A percentile compares a stretch with the other conserved stretches of the same genome.
phyloP scores from a whole-genome alignment of 2,888 invertebrate species.

The Nudaria mundana region DNA sequence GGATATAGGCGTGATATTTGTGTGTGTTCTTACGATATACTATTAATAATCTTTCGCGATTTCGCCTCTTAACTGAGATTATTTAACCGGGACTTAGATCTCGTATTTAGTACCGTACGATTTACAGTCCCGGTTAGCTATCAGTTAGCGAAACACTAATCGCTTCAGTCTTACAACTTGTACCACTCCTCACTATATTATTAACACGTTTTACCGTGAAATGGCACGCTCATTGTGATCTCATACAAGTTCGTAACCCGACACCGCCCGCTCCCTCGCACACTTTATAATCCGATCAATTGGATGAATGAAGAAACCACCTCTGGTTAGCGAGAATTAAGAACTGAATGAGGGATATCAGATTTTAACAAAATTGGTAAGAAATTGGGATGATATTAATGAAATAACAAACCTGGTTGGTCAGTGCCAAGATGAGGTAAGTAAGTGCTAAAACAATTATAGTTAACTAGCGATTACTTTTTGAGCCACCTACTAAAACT shows the following conservation, averaged over 20 bases:
- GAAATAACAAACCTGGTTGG: background rate
- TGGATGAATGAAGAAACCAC: conserved; percentile 36
- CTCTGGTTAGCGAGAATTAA: conserved; percentile 28
- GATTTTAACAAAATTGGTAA: conserved; percentile 9
- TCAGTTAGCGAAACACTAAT: no score
- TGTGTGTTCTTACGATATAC: no score
- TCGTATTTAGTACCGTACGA: no score
- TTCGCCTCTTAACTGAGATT: no score
- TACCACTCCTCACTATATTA: conserved; percentile 33
- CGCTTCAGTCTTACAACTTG: conserved; percentile 13
- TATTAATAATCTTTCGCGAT: no score
- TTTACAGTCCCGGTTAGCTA: no score
- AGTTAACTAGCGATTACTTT: no score
- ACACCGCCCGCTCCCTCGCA: conserved; percentile 39
- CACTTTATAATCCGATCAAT: conserved; percentile 37
- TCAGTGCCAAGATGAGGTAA: background rate
- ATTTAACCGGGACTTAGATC: no score
- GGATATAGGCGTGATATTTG: no score
- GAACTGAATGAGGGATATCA: conserved; percentile 23
- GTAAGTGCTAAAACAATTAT: no score
- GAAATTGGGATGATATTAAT: background rate
- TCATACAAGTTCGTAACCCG: conserved; percentile 42
- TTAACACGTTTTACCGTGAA: conserved; percentile 68
- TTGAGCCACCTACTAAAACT: no score
- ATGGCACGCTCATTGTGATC: conserved; percentile 48